Base-by-base conservation (phyloP, 2,113 vertebrate genomes). In the Tylochromis polylepis region DNA sequence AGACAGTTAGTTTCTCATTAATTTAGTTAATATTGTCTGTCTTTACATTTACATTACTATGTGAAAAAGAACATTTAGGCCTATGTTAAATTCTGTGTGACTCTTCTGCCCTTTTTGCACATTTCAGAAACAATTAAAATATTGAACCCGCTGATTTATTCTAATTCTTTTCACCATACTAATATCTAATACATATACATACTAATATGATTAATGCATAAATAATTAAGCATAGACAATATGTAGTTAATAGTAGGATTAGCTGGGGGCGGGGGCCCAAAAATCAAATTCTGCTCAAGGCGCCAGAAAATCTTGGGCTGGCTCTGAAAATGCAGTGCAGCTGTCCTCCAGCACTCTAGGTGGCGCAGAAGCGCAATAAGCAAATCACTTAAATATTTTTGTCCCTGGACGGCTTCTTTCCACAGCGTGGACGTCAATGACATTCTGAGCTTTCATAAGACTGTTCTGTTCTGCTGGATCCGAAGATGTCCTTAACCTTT, bases 401-500 rank as follows among this genome's bases (percentile, higher is more conserved):
- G 92, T 7, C 58, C 82, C 20, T 84, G 0, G 8, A 1, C 62
- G 67, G 82, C 77, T 88, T 87, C 94, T 86, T 2, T 90, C 43
- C 70, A 1, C 91, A 89, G 87, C 91, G 91, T 94, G 94, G 38
- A 18, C 18, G 43, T 94, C 93, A 94, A 94, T 95, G 95, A 95
- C 94, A 91, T 62, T 36, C 59, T 62, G 59, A 62, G 59, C 59
- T 36, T 62, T 62, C 59, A 62, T 11, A 62, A 62, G 29, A 20
- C 20, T 62, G 16, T 29, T 36, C 3, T 36, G 9, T 62, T 62
- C 59, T 62, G 59, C 9, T 20, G 14, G 3, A 4, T 62, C 14
- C 5, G 16, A 91, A 14, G 1, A 96, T 96, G 95, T 93, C 85
- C 1, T 85, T 95, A 11, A 15, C 84, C 0, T 87, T 88, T 82